Evolutionary conservation across 2,888 invertebrate species (phyloP), one percentile per base, ranked within the genome.

Genomic region (Epicampocera succincta): DNA sequence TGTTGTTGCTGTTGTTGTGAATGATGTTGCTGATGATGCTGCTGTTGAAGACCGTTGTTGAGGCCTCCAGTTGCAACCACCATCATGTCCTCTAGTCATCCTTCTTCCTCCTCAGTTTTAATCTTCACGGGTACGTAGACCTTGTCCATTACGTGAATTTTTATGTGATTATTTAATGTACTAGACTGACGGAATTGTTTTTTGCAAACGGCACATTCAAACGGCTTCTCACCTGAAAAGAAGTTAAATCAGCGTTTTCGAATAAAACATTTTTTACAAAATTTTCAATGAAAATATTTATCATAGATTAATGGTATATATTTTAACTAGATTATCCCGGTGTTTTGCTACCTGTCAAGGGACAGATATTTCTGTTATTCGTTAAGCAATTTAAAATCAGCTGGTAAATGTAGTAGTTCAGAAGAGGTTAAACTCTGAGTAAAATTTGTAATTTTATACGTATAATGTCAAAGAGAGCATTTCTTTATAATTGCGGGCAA

Each of bases 121-220:
- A 91, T 91, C 85, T 91, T 91, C 33, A 90, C 89, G 85, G 91
- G 90, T 85, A 91, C 88, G 84, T 90, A 91, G 42, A 91, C 89
- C 86, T 91, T 91, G 87, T 91, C 91, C 89, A 90, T 90, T 65
- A 91, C 91, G 77, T 91, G 91, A 76, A 91, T 91, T 87, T 91
- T 91, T 89, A 91, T 91, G 86, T 91, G 91, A 87, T 91, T 91
- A 86, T 91, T 91, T 81, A 91, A 89, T 80, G 91, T 91, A 84
- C 90, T 90, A 72, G 90, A 90, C 87, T 91, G 91, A 83, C 91
- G 91, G 88, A 91, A 91, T 87, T 91, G 91, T 86, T 91, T 91
- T 85, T 91, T 91, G 87, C 91, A 91, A 83, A 91, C 91, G 83
- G 90, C 91, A 86, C 91, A 91, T 87, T 91, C 91, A 85, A 91